Percentiles rank a stretch among this genome's conserved stretches.
Evolutionary conservation across 2,888 invertebrate genomes (phyloP).

Genomic region (Nomada hirtipes): DNA sequence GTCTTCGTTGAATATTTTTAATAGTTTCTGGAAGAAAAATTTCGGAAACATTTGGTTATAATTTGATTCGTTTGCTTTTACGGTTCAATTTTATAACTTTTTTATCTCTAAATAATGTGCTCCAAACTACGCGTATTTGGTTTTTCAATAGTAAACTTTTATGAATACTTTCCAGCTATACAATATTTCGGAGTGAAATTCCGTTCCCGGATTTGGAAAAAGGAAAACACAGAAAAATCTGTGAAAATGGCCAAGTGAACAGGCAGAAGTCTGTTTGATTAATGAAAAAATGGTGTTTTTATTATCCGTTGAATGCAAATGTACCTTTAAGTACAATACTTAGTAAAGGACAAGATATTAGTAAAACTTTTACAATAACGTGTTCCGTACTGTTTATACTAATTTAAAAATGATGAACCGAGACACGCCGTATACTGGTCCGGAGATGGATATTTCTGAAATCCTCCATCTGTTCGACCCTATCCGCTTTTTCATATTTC

Average conservation of each 20-base stretch:
- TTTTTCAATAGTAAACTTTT: constrained; percentile 26
- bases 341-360: not conserved
- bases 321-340: too few species aligned
- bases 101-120: constrained; percentile 36
- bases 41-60: not conserved
- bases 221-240: not conserved
- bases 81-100: constrained; percentile 14
- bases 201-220: not conserved
- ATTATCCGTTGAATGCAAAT: too few species aligned
- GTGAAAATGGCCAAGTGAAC: not conserved
- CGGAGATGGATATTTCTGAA: constrained; percentile 29
- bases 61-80: constrained; percentile 25
- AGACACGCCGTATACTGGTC: not conserved
- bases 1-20: not conserved
- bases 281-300: too few species aligned
- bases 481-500: constrained; percentile 35
- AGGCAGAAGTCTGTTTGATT: too few species aligned
- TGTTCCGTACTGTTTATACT: not conserved
- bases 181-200: constrained; percentile 10
- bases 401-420: not conserved
- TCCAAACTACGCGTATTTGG: constrained; percentile 5
- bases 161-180: constrained; percentile 21
- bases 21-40: not conserved
- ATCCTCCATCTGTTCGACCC: constrained; percentile 8
- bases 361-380: not conserved